These are phyloP conservation scores for Euproctis similis DNA, from an alignment of 2,888 invertebrate genomes.

Conservation along the genomic window DNA sequence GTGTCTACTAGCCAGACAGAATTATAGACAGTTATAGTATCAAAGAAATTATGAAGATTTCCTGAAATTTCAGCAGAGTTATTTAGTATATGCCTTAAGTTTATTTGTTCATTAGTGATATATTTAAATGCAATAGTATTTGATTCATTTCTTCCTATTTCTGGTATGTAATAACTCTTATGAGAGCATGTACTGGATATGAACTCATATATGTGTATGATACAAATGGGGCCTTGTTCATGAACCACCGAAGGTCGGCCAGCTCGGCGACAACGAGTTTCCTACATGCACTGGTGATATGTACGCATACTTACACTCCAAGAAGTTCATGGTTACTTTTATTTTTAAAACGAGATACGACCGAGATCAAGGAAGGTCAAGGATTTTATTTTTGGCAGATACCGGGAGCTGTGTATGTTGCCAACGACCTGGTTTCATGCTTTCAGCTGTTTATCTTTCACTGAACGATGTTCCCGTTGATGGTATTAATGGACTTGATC, in stretches of 20 bases:
- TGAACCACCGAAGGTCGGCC: constrained; percentile 68
- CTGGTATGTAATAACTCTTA: constrained; percentile 14
- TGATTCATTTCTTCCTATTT: constrained; percentile 27
- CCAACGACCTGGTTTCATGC: constrained; percentile 49
- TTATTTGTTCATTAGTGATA: too few relatives aligned
- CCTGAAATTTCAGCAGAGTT: too few relatives aligned
- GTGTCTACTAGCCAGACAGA: too few relatives aligned
- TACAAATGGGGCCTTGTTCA: constrained; percentile 69
- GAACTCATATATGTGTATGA: constrained; percentile 25
- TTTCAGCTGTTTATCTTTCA: constrained; percentile 36
- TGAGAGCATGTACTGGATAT: constrained; percentile 15
- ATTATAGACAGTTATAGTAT: too few relatives aligned
- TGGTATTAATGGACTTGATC: constrained; percentile 30
- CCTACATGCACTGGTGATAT: constrained; percentile 49
- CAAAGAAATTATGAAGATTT: too few relatives aligned
- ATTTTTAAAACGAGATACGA: constrained; percentile 63
- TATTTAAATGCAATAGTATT: too few relatives aligned
- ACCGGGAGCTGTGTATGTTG: constrained; percentile 43
- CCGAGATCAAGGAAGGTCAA: constrained; percentile 62
- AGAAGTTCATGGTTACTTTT: constrained; percentile 69
- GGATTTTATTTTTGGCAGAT: constrained; percentile 67
- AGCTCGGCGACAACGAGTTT: constrained; percentile 49
- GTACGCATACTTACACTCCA: constrained; percentile 46
- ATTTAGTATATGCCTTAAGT: too few relatives aligned
- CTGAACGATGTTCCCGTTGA: constrained; percentile 25